Base-by-base conservation (phyloP, 2,797 vertebrate genomes). In the Peromyscus eremicus region DNA sequence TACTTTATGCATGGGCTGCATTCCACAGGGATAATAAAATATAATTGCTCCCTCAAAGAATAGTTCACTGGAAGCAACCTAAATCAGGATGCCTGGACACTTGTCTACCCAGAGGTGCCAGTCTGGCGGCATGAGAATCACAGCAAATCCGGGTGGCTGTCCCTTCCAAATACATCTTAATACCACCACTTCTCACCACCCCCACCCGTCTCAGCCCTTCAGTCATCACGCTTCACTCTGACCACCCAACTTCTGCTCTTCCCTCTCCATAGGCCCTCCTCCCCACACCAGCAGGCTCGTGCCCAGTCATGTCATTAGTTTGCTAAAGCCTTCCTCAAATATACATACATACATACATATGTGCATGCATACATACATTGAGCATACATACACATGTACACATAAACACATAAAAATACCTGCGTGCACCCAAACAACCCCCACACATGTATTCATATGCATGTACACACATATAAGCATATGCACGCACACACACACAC, bases 1-100 rank as follows among this genome's bases (percentile, higher is more conserved):
- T 19, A 71, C 73, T 52, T 77, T 21, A 21, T 6, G 25, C 23
- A 17, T 29, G 16, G 64, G 70, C 77, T 29, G 34, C 64, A 71
- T n/a, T 27, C 55, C 73, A 85, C n/a, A 89, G 52, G 77, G 46
- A 43, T 49, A 73, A 64, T 88, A 76, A 94, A 79, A 87, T n/a
- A 62, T 46, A 93, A 89, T 88, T 34, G 55, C 55, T 79, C 25
- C 71, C 4, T 6, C 43, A 73, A 89, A 60, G 86, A 79, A 34
- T 16, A 73, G 64, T 37, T 66, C 73, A 25, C 66, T 60, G 32
- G 68, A 46, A 91, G 68, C 52, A 57, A 34, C 77, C 43, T 84
- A 68, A 40, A 17, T 75, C 71, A 52, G 49, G 25, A 43, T 14
- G 55, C 43, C 40, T 46, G 71, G 83, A 82, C 12, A 37, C 77